Base-by-base conservation (phyloP, 1,140 invertebrate genomes). In the Trissolcus basalis region DNA sequence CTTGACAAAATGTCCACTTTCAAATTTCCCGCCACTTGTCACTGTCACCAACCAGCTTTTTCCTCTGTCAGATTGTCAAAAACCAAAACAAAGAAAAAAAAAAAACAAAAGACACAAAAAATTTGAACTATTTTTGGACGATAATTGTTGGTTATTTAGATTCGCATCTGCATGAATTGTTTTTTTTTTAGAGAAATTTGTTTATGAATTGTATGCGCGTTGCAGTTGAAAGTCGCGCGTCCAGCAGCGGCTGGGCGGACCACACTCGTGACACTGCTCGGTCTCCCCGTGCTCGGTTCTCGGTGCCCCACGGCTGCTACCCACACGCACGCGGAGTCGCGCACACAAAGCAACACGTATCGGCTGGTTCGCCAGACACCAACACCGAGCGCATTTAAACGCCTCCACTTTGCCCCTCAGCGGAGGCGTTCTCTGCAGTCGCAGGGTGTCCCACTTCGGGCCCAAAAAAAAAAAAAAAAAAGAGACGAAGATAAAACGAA, bases 261-360 rank as follows among this genome's bases (percentile, higher is more conserved):
- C 71, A 74, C 63, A 74, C 71, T 74, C 63, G 71, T 43, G 71
- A 74, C 71, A 67, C 71, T 74, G 63, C 39, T 49, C 51, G 51
- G 32, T 61, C 44, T 47, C 60, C 54, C 32, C 41, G 43, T 51
- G 58, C 51, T 50, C 33, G 15, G 12, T 33, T 43, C 35, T 61
- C 50, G 53, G 48, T 63, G 59, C 68, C 67, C 67, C 60, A 56
- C 69, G 69, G 60, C 54, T 47, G 13, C 59, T 58, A 45, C 50
- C 43, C 58, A 61, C 67, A 60, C 65, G 44, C 65, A 8, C 48
- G 32, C 51, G 50, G n/a, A 7, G 35, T 11, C 39, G 41, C 55
- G 14, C 55, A 48, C 55, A 48, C 32, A 12, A 16, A 11, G n/a
- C 43, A 12, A 14, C 59, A 12, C 36, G 12, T 33, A 63, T 64